Percentiles rank a stretch among this genome's conserved stretches.
These are phyloP conservation scores for Plecturocebus donacophilus DNA, from an alignment of 2,113 vertebrate genomes.

Conservation along the genomic window DNA sequence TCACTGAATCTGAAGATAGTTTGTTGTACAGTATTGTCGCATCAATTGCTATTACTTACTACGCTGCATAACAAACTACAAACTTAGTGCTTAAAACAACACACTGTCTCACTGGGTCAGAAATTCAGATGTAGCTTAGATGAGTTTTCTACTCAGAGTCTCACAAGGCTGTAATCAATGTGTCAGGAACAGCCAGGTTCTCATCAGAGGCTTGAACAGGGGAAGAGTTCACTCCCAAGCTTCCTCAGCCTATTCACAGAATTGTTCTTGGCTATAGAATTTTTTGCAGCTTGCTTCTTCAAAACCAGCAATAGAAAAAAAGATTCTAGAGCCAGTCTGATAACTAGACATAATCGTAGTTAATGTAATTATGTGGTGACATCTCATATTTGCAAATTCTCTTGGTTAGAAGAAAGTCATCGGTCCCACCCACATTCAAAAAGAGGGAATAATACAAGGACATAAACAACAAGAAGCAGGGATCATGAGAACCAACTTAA, in stretches of 20 bases:
- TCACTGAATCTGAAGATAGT: background rate
- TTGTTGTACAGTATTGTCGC: background rate
- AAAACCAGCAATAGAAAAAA: background rate
- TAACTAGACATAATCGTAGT: background rate
- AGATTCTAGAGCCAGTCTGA: background rate
- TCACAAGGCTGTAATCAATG: background rate
- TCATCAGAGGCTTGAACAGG: background rate
- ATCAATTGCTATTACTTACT: background rate
- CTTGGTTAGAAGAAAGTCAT: background rate
- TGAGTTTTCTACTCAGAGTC: background rate
- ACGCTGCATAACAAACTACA: background rate
- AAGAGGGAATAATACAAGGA: background rate
- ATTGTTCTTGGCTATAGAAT: background rate
- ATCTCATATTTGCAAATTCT: background rate
- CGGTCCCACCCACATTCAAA: background rate
- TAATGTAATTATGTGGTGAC: background rate
- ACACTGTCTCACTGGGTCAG: background rate
- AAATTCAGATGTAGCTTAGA: background rate
- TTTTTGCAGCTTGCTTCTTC: background rate
- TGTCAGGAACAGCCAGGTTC: background rate
- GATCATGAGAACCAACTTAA: background rate
- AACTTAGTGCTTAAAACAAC: background rate
- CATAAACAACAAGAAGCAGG: background rate
- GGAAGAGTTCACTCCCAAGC: background rate
- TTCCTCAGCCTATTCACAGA: background rate